A percentile compares a stretch with the other conserved stretches of the same genome.
These are phyloP conservation scores for Chrysolina americana DNA, from an alignment of 2,888 invertebrate species.

Conservation along the genomic window DNA sequence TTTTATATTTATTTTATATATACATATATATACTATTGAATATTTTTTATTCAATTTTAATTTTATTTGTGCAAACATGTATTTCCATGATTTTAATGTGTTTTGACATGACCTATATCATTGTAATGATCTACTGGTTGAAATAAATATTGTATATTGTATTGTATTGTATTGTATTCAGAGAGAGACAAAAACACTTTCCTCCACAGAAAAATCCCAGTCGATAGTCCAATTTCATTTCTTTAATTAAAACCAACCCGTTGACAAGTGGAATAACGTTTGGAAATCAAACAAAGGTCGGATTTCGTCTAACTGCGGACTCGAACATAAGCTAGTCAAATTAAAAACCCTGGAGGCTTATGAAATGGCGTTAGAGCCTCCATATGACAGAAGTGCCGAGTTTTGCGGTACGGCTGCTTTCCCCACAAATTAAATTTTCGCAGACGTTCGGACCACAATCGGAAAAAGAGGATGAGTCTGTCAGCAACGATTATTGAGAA, in stretches of 20 bases:
- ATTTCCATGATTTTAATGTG: no score
- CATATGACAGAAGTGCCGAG: slow-evolving; percentile 43
- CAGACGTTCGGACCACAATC: background rate
- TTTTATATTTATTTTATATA: no score
- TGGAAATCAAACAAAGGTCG: slow-evolving; percentile 40
- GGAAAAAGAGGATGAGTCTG: background rate
- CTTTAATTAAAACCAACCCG: slow-evolving; percentile 24
- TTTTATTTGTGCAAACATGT: no score
- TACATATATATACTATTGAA: no score
- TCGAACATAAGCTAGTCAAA: slow-evolving; percentile 49
- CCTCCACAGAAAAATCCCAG: background rate
- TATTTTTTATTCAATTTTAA: no score
- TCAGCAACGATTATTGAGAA: background rate
- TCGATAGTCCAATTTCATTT: slow-evolving; percentile 1
- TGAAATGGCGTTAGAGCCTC: slow-evolving; percentile 57
- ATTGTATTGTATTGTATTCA: no score
- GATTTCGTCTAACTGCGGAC: slow-evolving; percentile 33
- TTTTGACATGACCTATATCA: no score
- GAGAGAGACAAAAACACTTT: no score
- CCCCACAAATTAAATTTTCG: slow-evolving; percentile 35
- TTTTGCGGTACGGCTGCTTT: slow-evolving; percentile 7
- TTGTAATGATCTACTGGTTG: no score
- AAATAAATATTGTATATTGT: no score
- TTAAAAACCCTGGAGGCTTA: slow-evolving; percentile 59
- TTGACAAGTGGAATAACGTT: slow-evolving; percentile 37